phyloP scores from a whole-genome alignment of 2,113 vertebrate genomes.

The Penelope pileata region DNA sequence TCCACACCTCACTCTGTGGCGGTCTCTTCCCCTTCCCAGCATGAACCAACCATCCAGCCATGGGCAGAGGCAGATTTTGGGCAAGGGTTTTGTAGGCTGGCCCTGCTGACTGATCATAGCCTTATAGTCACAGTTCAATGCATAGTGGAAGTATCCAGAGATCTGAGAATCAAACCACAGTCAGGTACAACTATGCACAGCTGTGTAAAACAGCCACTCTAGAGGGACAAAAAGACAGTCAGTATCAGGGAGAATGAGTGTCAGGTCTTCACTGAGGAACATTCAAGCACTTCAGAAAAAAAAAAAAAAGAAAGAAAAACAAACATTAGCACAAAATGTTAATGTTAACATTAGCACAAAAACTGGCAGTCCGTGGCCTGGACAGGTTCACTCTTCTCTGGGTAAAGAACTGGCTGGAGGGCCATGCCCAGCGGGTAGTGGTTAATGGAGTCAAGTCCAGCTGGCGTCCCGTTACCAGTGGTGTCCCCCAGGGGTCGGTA shows the following conservation, averaged over 20 bases:
- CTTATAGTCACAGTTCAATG: background rate
- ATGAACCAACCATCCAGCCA: background rate
- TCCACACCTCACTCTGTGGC: accelerated
- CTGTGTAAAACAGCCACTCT: background rate
- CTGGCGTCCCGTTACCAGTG: too few species aligned
- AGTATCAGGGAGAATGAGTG: background rate
- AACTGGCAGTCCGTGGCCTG: too few species aligned
- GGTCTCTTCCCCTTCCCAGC: background rate
- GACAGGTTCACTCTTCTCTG: too few species aligned
- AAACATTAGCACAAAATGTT: background rate
- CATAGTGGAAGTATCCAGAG: background rate
- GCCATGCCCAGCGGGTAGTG: too few species aligned
- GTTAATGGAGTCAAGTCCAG: too few species aligned
- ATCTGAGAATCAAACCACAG: background rate
- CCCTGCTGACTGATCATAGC: background rate
- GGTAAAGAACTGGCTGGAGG: too few species aligned
- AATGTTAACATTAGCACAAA: too few species aligned
- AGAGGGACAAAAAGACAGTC: background rate
- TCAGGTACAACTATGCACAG: background rate
- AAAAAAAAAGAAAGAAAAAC: background rate
- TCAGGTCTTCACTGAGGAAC: background rate
- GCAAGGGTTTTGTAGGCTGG: background rate
- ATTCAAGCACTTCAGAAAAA: background rate
- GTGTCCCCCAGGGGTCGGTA: too few species aligned
- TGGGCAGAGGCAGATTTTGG: background rate